A percentile compares a stretch with the other conserved stretches of the same genome.
phyloP scores from a whole-genome alignment of 2,888 invertebrate species.

The Lasioglossum oenotherae region DNA sequence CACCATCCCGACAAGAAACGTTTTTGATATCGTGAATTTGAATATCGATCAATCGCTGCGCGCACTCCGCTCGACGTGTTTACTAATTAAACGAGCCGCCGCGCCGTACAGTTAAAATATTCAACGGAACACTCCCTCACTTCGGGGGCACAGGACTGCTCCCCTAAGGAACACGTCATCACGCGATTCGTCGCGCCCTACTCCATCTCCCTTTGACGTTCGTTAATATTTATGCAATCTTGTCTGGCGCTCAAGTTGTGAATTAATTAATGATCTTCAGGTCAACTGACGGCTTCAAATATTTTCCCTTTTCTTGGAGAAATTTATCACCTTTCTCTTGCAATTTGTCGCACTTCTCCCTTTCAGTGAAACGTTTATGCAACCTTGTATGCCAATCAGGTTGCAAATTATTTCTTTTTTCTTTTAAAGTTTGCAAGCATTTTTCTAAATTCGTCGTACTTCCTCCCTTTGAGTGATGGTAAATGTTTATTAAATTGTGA shows the following conservation, averaged over 20 bases:
- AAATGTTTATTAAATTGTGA: background rate
- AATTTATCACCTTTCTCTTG: background rate
- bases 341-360: background rate
- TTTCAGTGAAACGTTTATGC: background rate
- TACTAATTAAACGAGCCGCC: constrained; percentile 41
- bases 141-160: constrained; percentile 6
- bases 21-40: constrained; percentile 8
- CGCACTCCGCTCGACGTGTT: constrained; percentile 12
- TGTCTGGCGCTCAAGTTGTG: background rate
- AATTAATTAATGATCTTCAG: background rate
- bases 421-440: background rate
- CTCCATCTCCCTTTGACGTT: background rate
- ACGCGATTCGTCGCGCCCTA: constrained; percentile 10
- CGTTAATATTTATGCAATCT: constrained; percentile 9
- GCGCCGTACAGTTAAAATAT: constrained; percentile 48
- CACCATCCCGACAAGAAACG: background rate
- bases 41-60: constrained; percentile 27
- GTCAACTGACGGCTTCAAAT: background rate
- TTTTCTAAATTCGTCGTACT: background rate
- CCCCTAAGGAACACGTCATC: constrained; percentile 19
- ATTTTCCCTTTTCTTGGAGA: background rate
- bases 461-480: background rate
- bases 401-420: background rate
- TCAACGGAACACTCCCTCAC: constrained; percentile 43
- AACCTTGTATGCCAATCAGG: background rate